Base-by-base conservation (phyloP, 2,113 vertebrate species). In the Euleptes europaea region DNA sequence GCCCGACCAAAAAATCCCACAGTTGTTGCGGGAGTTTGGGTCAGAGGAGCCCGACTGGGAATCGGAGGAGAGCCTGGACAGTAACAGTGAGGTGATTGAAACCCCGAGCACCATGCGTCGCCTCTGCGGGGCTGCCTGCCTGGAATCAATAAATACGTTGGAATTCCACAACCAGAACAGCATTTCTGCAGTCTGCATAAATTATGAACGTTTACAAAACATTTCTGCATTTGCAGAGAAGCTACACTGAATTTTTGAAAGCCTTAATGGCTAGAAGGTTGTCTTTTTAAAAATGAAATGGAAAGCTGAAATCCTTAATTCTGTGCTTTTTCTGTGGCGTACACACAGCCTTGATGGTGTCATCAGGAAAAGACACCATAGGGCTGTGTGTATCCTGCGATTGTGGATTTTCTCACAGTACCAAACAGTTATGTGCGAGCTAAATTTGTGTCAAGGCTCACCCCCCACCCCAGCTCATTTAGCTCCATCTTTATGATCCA, bases 11-110 rank as follows among this genome's bases (percentile, higher is more conserved):
- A 49, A 66, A 8, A 95, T 97, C 3, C 88, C 90, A 2, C 86
- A 70, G 10, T 93, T 97, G 35, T 96, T 97, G 57, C 90, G 94
- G 4, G 93, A 90, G 1, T 92, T 92, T 0, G 97, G 97, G 17
- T 96, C 96, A 42, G 88, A 87, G 0, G 96, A 96, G 23, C 87
- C 91, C 0, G 91, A 93, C 0, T 93, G 94, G 9, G 95, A 96
- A 0, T 94, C 95, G 6, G 95, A 94, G 14, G 89, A 92, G 6
- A 88, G 79, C 0, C 83, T 82, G 13, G 91, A 92, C 63, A 90
- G 91, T 63, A 91, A 86, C 49, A 84, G 88, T 1, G 89, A 89
- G 11, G 87, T 87, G 80, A 86, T 85, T 69, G 11, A 3, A 14
- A 4, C n/a, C 47, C 31, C 14, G 6, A 17, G 4, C 17, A 1